Evolutionary conservation across 2,797 vertebrate species (phyloP).

Genomic region (Sebastes hubbsi): DNA sequence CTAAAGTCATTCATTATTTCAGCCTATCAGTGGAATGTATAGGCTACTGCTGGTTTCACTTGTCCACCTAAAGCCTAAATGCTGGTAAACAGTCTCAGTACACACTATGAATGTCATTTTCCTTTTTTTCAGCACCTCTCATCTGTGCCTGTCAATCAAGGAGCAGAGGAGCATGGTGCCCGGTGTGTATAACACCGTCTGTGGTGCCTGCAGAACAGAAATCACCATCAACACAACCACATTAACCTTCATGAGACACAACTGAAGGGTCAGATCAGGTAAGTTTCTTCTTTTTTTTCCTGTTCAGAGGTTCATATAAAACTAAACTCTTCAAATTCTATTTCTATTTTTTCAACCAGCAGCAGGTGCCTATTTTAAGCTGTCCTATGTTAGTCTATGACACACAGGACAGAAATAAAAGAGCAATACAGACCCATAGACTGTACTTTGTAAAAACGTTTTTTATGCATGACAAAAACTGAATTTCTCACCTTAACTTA

Average conservation of each 20-base stretch:
- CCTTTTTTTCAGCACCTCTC: constrained; percentile 51
- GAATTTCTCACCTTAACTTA: neutral
- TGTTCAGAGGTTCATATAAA: neutral
- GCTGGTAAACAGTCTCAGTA: no score
- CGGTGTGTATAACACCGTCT: constrained; percentile 29
- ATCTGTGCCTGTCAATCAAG: constrained; percentile 82
- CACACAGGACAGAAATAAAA: constrained; percentile 12
- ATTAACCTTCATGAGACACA: neutral
- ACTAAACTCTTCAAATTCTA: neutral
- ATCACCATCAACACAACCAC: constrained; percentile 2
- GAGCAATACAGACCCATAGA: neutral
- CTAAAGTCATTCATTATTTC: no score
- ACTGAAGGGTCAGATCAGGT: constrained; percentile 53
- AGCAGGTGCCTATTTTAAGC: constrained; percentile 71
- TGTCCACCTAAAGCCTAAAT: no score
- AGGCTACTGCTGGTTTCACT: no score
- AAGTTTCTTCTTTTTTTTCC: constrained; percentile 28
- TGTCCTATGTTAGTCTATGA: constrained; percentile 31
- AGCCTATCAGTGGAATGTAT: no score
- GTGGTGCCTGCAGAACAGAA: constrained; percentile 22
- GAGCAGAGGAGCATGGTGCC: constrained; percentile 26
- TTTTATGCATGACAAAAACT: neutral
- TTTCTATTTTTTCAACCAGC: neutral
- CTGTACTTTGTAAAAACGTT: neutral
- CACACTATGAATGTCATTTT: no score